These are phyloP conservation scores for Sebastiscus albofasciatus DNA, from an alignment of 2,797 vertebrate species.

Conservation along the genomic window DNA sequence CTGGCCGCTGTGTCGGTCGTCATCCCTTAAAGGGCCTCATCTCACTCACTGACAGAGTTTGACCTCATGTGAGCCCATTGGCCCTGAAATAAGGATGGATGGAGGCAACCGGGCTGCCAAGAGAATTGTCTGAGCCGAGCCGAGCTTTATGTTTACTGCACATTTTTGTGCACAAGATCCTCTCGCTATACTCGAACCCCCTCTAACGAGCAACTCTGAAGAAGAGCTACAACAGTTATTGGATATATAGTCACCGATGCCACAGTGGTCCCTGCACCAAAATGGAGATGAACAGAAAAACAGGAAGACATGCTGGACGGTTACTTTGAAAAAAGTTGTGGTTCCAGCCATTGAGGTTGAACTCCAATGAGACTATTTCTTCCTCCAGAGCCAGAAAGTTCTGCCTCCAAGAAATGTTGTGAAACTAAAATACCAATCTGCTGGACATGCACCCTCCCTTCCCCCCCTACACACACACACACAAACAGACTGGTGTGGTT, in stretches of 20 bases:
- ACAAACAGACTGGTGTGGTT: conserved; percentile 15
- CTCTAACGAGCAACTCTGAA: conserved; percentile 1
- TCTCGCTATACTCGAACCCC: not conserved
- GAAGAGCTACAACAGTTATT: not conserved
- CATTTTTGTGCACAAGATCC: not conserved
- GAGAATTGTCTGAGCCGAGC: not conserved
- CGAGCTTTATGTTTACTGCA: not conserved
- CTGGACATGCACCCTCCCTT: not conserved
- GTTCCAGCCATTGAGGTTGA: not conserved
- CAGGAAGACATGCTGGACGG: not conserved
- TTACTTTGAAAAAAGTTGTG: not conserved
- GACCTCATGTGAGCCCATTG: not conserved
- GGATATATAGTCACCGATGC: not conserved
- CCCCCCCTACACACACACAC: not conserved
- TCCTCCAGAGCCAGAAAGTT: conserved; percentile 18
- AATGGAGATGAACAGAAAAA: conserved; percentile 15
- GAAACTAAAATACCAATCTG: conserved; percentile 21
- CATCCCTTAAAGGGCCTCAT: no score
- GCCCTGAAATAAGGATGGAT: not conserved
- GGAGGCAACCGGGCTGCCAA: not conserved
- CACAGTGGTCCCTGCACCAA: conserved; percentile 12
- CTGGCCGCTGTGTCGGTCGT: no score
- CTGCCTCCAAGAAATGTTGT: conserved; percentile 26
- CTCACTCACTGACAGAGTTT: not conserved
- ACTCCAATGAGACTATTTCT: conserved; percentile 28